phyloP scores from a whole-genome alignment of 2,113 vertebrate genomes.

The Isichthys henryi region DNA sequence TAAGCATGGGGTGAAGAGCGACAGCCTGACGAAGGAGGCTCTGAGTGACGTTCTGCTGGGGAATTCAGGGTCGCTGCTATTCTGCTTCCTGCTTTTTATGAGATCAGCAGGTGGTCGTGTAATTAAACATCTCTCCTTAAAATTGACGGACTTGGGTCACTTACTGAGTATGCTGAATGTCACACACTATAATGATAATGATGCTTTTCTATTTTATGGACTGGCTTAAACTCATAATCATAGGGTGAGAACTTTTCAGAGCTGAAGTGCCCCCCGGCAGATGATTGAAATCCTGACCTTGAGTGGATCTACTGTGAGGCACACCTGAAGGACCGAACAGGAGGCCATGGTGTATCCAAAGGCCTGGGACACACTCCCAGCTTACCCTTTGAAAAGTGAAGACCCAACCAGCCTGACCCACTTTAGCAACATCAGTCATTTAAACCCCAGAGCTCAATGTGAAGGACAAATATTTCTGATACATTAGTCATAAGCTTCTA shows the following conservation, averaged over 20 bases:
- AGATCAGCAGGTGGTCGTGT: background rate
- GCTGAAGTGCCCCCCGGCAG: background rate
- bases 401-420: conserved; percentile 22
- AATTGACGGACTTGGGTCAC: background rate
- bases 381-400: conserved; percentile 8
- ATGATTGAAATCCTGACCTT: background rate
- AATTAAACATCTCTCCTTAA: background rate
- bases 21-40: background rate
- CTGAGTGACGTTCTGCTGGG: background rate
- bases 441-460: conserved; percentile 23
- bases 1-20: background rate
- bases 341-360: conserved; percentile 18
- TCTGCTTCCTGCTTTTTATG: background rate
- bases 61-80: background rate
- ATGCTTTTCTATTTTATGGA: background rate
- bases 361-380: conserved; percentile 4
- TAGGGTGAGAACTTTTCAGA: background rate
- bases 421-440: conserved; percentile 26
- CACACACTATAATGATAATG: background rate
- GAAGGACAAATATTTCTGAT: conserved; percentile 29
- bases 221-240: background rate
- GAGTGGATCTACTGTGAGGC: conserved; percentile 23
- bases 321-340: conserved; percentile 14
- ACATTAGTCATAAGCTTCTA: conserved; percentile 23
- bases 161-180: background rate